Base-by-base conservation (phyloP, 2,113 vertebrate genomes). In the Xiphias gladius region DNA sequence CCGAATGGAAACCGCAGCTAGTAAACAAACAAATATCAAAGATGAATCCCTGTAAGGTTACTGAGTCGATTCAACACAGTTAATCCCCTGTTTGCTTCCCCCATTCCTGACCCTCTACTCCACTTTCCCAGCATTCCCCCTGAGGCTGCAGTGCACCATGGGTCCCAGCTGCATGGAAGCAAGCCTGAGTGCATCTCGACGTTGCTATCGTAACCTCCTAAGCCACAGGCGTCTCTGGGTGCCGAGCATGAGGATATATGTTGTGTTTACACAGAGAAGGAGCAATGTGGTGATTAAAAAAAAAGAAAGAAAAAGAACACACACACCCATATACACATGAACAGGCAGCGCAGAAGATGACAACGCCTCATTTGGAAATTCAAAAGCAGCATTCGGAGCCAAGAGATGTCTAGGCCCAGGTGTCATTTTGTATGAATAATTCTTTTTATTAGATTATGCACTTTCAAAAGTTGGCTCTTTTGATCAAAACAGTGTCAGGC, bases 381-480 rank as follows among this genome's bases (percentile, higher is more conserved):
- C 83, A 88, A 90, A 87, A 80, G 87, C 69, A 26, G 81, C 74
- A 28, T 73, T 82, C 63, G 19, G 41, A 90, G 82, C 76, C 17
- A 35, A 70, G 68, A 89, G 74, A 82, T 61, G 83, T 81, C 28
- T 41, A 76, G 72, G 74, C 83, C 46, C 22, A 74, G 58, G 79
- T 91, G 90, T 89, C 90, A 90, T 85, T 87, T 83, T 83, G 82
- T 85, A 93, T 93, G 86, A 93, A 93, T 93, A 92, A 93, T 93
- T 93, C 92, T 70, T 90, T 93, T 90, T 93, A 93, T 90, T 92
- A 92, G 88, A 89, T 91, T 84, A 88, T 83, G 86, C 88, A 59
- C 89, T 87, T 92, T 90, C 85, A 92, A 84, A 91, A 91, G 80
- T 86, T 80, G 57, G 52, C 48, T 72, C 86, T 88, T 93, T 92